A percentile compares a stretch with the other conserved stretches of the same genome.
Conservation (phyloP, 2,113 vertebrate genomes). For the Sceloporus undulatus region DNA sequence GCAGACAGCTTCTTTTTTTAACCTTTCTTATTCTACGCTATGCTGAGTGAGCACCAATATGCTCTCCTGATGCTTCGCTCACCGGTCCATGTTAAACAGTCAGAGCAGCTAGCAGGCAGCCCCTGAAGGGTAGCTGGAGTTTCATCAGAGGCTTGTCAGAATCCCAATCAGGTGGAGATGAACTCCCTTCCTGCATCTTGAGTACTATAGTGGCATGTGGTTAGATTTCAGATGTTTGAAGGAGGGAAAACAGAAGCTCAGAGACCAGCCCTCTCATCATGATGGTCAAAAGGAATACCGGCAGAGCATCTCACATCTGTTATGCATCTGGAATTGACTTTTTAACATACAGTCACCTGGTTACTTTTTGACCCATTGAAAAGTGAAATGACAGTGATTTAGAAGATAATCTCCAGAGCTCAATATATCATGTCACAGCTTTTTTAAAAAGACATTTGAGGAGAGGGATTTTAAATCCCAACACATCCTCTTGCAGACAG, state of each 20-base stretch:
- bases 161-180: background rate
- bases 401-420: background rate
- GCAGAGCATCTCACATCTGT: background rate
- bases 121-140: background rate
- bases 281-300: background rate
- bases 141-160: slow-evolving; percentile 3
- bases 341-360: background rate
- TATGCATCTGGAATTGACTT: background rate
- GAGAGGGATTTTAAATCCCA: background rate
- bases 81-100: rapidly evolving
- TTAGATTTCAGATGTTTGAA: background rate
- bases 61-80: slow-evolving; percentile 16
- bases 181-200: background rate
- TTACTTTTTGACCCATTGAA: background rate
- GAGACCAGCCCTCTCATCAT: background rate
- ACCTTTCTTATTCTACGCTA: slow-evolving; percentile 66
- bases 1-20: slow-evolving; percentile 62
- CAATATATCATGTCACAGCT: background rate
- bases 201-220: background rate
- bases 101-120: background rate
- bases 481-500: background rate
- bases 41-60: slow-evolving; percentile 60
- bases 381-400: background rate
- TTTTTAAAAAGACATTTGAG: background rate
- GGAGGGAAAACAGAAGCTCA: background rate